These are phyloP conservation scores for Brachypterus glaber DNA, from an alignment of 2,888 invertebrate genomes.

Conservation along the genomic window DNA sequence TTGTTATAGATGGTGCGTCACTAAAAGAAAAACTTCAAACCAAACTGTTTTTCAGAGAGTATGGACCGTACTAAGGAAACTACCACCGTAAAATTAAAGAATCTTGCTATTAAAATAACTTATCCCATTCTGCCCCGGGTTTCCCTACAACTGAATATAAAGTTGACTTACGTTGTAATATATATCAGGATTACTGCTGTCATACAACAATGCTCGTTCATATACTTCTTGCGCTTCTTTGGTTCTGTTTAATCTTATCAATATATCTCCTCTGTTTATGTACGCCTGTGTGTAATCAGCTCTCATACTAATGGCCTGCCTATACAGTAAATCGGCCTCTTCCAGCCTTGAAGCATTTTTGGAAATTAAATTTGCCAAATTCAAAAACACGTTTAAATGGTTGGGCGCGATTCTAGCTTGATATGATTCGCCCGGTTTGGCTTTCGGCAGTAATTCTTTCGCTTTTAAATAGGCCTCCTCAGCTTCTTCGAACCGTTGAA, in stretches of 20 bases:
- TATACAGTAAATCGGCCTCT: slow-evolving; percentile 88
- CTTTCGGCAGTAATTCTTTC: slow-evolving; percentile 80
- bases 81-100: no score
- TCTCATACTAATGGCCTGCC: slow-evolving; percentile 95
- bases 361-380: slow-evolving; percentile 88
- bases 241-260: slow-evolving; percentile 88
- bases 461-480: slow-evolving; percentile 88
- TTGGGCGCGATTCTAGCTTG: slow-evolving; percentile 93
- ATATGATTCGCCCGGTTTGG: slow-evolving; percentile 88
- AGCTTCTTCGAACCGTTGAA: slow-evolving; percentile 80
- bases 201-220: slow-evolving; percentile 83
- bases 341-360: slow-evolving; percentile 84
- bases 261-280: slow-evolving; percentile 92
- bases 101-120: no score
- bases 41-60: no score
- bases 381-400: slow-evolving; percentile 91
- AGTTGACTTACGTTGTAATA: slow-evolving; percentile 76
- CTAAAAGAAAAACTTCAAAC: no score
- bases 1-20: no score
- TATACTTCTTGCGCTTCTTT: slow-evolving; percentile 93
- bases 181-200: slow-evolving; percentile 88
- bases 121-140: no score
- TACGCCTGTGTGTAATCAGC: slow-evolving; percentile 94
- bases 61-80: no score
- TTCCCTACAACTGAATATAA: not conserved